Evolutionary conservation across 2,888 invertebrate species (phyloP).

Genomic region (Rhingia campestris): DNA sequence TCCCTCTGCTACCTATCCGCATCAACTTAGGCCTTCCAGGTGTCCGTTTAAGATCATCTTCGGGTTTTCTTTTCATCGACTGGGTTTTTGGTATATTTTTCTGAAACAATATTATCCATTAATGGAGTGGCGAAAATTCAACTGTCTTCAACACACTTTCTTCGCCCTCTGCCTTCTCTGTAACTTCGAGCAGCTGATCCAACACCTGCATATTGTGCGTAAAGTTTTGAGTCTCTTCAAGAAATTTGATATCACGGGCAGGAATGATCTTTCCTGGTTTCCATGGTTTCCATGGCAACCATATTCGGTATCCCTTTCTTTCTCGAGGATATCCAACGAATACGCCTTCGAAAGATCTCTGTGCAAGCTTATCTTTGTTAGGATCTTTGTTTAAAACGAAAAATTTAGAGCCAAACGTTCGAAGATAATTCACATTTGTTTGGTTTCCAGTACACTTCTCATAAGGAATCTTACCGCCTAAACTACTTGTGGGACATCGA

Average conservation of each 20-base stretch:
- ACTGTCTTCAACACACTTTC: constrained; percentile 1
- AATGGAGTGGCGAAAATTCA: constrained; percentile 17
- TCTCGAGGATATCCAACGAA: constrained; percentile 35
- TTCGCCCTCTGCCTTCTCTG: background rate
- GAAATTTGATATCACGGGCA: constrained; percentile 53
- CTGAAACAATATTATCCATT: background rate
- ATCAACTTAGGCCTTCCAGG: too few relatives aligned
- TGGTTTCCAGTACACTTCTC: constrained; percentile 13
- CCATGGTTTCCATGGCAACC: constrained; percentile 27
- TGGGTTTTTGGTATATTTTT: constrained; percentile 57
- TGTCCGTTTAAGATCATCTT: too few relatives aligned
- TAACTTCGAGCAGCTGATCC: too few relatives aligned
- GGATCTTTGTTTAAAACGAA: constrained; percentile 46
- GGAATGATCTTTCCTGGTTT: constrained; percentile 24
- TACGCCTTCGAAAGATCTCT: too few relatives aligned
- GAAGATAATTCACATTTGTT: constrained; percentile 8
- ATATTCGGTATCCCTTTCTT: constrained; percentile 49
- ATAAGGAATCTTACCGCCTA: constrained; percentile 5
- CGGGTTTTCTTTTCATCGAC: too few relatives aligned
- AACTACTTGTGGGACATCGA: constrained; percentile 21
- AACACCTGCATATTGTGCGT: too few relatives aligned
- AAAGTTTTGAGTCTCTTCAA: too few relatives aligned
- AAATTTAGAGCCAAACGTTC: constrained; percentile 31
- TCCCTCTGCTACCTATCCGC: too few relatives aligned
- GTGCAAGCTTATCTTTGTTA: constrained; percentile 45